These are phyloP conservation scores for Benitochromis conjunctus DNA, from an alignment of 2,113 vertebrate genomes.

Conservation along the genomic window DNA sequence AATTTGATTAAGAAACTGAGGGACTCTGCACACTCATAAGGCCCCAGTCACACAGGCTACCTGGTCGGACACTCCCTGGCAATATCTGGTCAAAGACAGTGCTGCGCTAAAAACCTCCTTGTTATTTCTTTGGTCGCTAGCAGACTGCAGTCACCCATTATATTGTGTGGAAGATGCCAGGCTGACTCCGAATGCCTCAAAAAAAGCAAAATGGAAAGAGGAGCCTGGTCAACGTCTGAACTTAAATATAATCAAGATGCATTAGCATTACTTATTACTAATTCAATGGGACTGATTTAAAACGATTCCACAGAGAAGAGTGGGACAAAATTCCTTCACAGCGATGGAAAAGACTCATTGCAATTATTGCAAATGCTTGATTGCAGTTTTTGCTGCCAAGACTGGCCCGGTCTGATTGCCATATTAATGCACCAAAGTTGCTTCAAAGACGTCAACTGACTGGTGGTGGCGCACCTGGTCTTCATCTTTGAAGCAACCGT, in stretches of 20 bases:
- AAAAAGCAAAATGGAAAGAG: neutral
- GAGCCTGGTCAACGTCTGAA: neutral
- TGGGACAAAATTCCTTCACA: neutral
- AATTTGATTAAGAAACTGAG: neutral
- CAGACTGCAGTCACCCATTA: neutral
- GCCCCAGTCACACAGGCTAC: neutral
- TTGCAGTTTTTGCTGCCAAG: neutral
- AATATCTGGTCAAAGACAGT: neutral
- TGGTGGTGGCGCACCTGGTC: neutral
- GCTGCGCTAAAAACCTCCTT: rapidly evolving
- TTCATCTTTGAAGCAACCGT: neutral
- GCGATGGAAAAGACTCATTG: neutral
- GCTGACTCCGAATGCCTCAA: neutral
- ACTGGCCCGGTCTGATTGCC: neutral
- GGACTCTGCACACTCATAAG: neutral
- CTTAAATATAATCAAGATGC: neutral
- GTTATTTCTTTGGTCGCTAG: neutral
- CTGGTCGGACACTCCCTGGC: neutral
- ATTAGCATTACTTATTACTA: neutral
- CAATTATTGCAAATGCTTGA: neutral
- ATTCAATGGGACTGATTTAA: neutral
- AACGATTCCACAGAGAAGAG: neutral
- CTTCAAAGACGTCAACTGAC: neutral
- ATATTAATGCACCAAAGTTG: neutral
- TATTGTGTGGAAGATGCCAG: neutral